These are phyloP conservation scores for Rhincodon typus DNA, from an alignment of 2,797 vertebrate genomes.

Conservation along the genomic window DNA sequence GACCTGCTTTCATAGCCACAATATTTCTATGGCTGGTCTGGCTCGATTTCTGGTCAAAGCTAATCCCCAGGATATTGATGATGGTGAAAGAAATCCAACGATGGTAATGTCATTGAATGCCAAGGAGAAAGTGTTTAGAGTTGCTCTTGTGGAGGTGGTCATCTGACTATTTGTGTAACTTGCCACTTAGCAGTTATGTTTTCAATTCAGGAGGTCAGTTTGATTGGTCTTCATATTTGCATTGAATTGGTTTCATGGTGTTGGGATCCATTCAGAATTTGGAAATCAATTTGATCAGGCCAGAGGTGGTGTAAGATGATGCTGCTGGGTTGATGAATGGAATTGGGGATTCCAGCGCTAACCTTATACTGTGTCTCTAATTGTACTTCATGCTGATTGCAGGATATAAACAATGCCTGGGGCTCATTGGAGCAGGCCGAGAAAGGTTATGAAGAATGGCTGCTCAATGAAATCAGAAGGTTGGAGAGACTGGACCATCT, in stretches of 20 bases:
- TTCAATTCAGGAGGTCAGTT: not conserved
- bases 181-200: not conserved
- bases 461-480: slow-evolving; percentile 92
- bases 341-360: too few species aligned
- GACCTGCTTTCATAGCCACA: too few species aligned
- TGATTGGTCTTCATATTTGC: not conserved
- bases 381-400: not conserved
- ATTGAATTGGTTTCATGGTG: not conserved
- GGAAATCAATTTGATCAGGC: not conserved
- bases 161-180: not conserved
- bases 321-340: not conserved
- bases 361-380: not conserved
- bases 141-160: not conserved
- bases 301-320: not conserved
- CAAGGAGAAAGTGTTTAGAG: not conserved
- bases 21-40: too few species aligned
- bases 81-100: not conserved
- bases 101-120: not conserved
- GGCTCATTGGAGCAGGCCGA: slow-evolving; percentile 86
- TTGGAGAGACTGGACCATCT: slow-evolving; percentile 93
- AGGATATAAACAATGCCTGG: slow-evolving; percentile 96
- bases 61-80: too few species aligned
- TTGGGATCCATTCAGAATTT: not conserved
- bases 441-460: slow-evolving; percentile 96
- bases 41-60: too few species aligned